A percentile compares a stretch with the other conserved stretches of the same genome.
phyloP scores from a whole-genome alignment of 1,140 invertebrate genomes.

The Holcopasites calliopsidis region DNA sequence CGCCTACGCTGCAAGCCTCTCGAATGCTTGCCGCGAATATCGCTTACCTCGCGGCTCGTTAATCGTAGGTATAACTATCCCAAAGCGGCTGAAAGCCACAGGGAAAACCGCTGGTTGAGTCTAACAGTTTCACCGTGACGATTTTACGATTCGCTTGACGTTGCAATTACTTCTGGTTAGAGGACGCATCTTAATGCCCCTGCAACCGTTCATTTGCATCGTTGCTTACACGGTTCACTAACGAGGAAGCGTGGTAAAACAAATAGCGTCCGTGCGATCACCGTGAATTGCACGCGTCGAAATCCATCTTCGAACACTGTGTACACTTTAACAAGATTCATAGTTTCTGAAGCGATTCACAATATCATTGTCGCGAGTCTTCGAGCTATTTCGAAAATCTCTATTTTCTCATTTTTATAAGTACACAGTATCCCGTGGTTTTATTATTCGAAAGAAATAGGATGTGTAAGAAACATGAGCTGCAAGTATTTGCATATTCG shows the following conservation, averaged over 20 bases:
- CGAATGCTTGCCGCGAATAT: background rate
- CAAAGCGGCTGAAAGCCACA: too few relatives aligned
- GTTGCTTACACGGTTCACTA: constrained; percentile 29
- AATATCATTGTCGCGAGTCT: too few relatives aligned
- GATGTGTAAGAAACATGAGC: background rate
- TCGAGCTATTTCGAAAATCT: too few relatives aligned
- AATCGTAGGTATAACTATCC: too few relatives aligned
- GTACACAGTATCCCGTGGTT: too few relatives aligned
- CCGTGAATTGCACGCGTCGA: background rate
- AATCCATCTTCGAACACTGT: background rate
- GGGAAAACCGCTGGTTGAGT: background rate
- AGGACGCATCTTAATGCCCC: constrained; percentile 40
- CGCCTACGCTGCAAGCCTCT: too few relatives aligned
- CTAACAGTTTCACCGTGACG: constrained; percentile 18
- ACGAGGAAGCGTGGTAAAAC: constrained; percentile 36
- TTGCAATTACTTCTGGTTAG: constrained; percentile 44
- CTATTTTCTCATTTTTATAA: too few relatives aligned
- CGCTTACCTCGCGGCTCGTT: background rate
- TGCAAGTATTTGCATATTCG: background rate
- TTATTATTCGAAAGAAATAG: too few relatives aligned
- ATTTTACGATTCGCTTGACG: constrained; percentile 43
- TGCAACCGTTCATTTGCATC: constrained; percentile 45
- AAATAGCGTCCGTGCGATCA: constrained; percentile 13
- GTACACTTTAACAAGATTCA: too few relatives aligned
- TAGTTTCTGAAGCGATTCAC: too few relatives aligned